Conservation (phyloP, 2,888 invertebrate species). For the Drosophila prostipennis region DNA sequence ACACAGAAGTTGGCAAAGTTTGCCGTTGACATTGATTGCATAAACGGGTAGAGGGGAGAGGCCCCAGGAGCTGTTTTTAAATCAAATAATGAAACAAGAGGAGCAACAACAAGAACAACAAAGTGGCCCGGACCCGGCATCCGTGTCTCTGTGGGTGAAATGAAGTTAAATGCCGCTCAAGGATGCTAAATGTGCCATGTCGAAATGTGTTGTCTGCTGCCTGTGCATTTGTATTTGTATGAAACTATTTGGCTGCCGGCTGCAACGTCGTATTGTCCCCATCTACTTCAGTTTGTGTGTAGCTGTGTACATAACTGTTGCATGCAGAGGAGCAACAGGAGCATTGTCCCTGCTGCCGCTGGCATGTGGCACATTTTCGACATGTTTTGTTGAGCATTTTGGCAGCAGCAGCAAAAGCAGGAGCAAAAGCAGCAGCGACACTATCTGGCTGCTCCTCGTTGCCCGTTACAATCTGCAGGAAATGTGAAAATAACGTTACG, state of each 20-base stretch:
- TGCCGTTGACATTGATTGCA: constrained; percentile 54
- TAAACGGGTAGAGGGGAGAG: constrained; percentile 54
- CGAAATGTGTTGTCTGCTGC: constrained; percentile 68
- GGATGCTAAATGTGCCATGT: constrained; percentile 79
- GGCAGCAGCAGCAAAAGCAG: constrained; percentile 50
- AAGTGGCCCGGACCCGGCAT: constrained; percentile 6
- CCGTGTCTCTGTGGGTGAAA: constrained; percentile 50
- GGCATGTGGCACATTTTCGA: constrained; percentile 80
- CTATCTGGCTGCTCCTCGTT: constrained; percentile 40
- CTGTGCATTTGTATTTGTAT: constrained; percentile 39
- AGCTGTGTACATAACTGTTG: constrained; percentile 65
- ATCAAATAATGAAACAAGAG: constrained; percentile 60
- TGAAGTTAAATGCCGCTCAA: constrained; percentile 78
- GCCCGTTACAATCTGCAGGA: constrained; percentile 71
- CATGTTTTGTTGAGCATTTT: constrained; percentile 77
- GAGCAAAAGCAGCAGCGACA: constrained; percentile 34
- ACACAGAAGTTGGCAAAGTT: constrained; percentile 1
- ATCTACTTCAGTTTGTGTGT: constrained; percentile 30
- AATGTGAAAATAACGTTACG: constrained; percentile 80
- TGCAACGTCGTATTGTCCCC: constrained; percentile 38
- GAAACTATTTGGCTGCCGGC: constrained; percentile 54
- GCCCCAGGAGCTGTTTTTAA: constrained; percentile 47
- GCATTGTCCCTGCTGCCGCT: constrained; percentile 55
- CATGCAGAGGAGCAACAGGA: constrained; percentile 61
- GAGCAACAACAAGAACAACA: constrained; percentile 10